Evolutionary conservation across 2,113 vertebrate species (phyloP), one percentile per base, ranked within the genome.

Genomic region (Aphyosemion australe): DNA sequence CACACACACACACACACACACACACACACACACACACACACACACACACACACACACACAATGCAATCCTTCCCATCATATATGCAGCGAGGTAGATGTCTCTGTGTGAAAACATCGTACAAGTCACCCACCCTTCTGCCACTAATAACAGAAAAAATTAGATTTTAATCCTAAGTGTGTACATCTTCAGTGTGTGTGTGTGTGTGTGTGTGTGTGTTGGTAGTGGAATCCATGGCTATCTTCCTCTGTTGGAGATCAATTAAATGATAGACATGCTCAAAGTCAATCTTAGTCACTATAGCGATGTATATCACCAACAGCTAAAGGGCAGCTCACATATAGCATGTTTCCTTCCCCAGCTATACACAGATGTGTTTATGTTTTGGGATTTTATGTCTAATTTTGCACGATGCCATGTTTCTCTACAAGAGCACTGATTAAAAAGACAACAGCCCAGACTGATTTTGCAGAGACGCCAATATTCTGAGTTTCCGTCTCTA

Each of bases 251-350:
- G 71, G 43, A 82, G 81, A 85, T 84, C 84, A 79, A 82, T 87
- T 77, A 83, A 84, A 84, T 82, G 81, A 89, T 85, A 85, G 61
- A 18, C 42, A 68, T 62, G 58, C 66, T 61, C 31, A 52, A 46
- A 75, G 71, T 60, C 64, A 59, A 48, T 77, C 61, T 41, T 58
- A 65, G 37, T 54, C 60, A 34, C 47, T 42, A 60, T 51, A 58
- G 32, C 1, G 1, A 77, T 49, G 10, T 65, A 46, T 69, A 53
- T 59, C 48, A 47, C 58, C 34, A 19, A 58, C 59, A 54, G 43
- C 42, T 61, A 50, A 68, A 62, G 34, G 47, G 6, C 11, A 18
- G 11, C 16, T 45, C 55, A 32, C 39, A n/a, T 42, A 60, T 1
- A 49, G 55, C n/a, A 32, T 15, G 32, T 13, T 5, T 21, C 43